Conservation (phyloP, 2,888 invertebrate species). For the Erebia aethiops region DNA sequence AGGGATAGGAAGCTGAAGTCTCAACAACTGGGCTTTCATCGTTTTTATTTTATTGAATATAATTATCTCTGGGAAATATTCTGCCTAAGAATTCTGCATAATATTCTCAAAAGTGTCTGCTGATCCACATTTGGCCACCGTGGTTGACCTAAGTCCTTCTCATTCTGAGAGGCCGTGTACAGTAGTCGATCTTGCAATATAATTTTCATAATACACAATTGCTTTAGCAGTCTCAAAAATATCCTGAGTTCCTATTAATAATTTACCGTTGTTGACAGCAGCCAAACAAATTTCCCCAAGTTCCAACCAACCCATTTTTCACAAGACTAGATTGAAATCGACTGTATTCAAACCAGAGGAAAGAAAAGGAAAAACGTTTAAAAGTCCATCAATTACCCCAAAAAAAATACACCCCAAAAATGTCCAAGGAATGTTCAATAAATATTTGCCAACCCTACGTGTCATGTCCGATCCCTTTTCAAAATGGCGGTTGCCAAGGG, state of each 20-base stretch:
- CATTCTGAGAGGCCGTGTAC: no score
- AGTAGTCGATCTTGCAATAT: no score
- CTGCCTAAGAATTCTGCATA: no score
- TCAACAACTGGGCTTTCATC: no score
- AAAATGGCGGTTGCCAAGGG: conserved; percentile 69
- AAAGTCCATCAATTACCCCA: conserved; percentile 57
- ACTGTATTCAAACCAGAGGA: conserved; percentile 24
- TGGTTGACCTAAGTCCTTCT: no score
- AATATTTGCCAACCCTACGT: conserved; percentile 70
- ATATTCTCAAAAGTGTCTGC: no score
- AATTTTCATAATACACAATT: no score
- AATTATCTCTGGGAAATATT: no score
- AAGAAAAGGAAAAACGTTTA: conserved; percentile 44
- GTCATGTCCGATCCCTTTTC: conserved; percentile 78
- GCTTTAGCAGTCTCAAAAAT: no score
- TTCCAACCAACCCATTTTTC: conserved; percentile 10
- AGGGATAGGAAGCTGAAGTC: no score
- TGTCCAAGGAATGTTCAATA: conserved; percentile 50
- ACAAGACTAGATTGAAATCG: conserved; percentile 27
- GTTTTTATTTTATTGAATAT: no score
- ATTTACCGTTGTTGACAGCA: neutral
- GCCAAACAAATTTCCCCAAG: conserved; percentile 9
- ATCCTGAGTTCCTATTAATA: neutral
- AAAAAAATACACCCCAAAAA: conserved; percentile 48
- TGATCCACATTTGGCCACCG: no score